phyloP scores from a whole-genome alignment of 2,113 vertebrate genomes.

The Pollimyrus isidori region DNA sequence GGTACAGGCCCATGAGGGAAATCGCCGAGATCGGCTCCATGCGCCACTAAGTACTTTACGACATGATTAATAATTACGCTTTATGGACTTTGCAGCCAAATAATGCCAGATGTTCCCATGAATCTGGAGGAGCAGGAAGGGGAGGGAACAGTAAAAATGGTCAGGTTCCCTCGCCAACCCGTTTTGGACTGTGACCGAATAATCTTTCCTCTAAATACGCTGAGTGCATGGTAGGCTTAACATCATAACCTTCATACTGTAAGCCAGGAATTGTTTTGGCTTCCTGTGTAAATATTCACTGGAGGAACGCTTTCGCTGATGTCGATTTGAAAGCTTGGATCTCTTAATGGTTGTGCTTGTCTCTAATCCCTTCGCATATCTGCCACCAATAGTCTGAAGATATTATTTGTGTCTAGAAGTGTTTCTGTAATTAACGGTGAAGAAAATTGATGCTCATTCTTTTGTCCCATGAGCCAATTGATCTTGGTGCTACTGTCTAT shows the following conservation, averaged over 20 bases:
- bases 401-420: constrained; percentile 85
- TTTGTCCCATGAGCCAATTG: constrained; percentile 74
- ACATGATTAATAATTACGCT: constrained; percentile 68
- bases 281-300: constrained; percentile 50
- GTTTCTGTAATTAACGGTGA: constrained; percentile 97
- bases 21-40: constrained; percentile 62
- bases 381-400: constrained; percentile 68
- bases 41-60: constrained; percentile 60
- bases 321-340: background rate
- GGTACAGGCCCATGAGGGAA: constrained; percentile 50
- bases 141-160: constrained; percentile 7
- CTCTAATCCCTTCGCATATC: constrained; percentile 58
- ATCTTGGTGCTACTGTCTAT: constrained; percentile 68
- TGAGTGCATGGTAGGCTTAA: constrained; percentile 42
- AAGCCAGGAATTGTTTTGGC: constrained; percentile 47
- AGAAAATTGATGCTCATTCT: constrained; percentile 88
- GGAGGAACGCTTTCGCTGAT: constrained; percentile 45
- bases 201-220: constrained; percentile 42
- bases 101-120: constrained; percentile 39
- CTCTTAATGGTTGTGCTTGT: constrained; percentile 60
- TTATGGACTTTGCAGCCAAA: constrained; percentile 44
- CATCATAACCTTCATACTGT: constrained; percentile 37
- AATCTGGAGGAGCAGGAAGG: background rate
- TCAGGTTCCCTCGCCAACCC: constrained; percentile 35
- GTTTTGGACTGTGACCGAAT: constrained; percentile 43